These are phyloP conservation scores for Spinus pinus DNA, from an alignment of 2,797 vertebrate genomes.

Conservation along the genomic window DNA sequence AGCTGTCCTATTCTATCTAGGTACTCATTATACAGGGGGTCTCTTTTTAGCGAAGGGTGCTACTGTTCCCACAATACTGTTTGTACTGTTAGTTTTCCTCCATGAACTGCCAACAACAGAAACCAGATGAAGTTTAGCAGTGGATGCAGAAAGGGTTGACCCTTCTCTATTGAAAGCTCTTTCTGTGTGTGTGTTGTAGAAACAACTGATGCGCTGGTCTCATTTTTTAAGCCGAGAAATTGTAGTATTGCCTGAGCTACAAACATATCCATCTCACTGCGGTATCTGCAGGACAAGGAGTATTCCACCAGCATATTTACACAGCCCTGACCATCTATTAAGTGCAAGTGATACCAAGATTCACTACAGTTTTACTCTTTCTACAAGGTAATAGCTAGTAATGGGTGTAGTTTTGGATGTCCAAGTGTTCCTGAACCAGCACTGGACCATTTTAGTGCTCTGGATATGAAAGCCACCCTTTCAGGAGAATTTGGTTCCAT, in stretches of 20 bases:
- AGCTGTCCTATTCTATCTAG: background rate
- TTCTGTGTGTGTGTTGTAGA: background rate
- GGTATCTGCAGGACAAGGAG: background rate
- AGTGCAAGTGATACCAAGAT: background rate
- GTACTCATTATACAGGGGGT: background rate
- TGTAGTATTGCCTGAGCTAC: background rate
- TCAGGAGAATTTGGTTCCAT: conserved; percentile 96
- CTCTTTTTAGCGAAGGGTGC: background rate
- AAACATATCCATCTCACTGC: background rate
- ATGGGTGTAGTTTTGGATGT: conserved; percentile 92
- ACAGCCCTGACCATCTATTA: background rate
- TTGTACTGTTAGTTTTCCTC: background rate
- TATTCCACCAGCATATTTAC: background rate
- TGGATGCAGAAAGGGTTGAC: background rate
- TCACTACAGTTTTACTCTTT: conserved; percentile 73
- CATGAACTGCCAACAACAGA: background rate
- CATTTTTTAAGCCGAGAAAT: background rate
- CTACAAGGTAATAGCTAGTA: conserved; percentile 95
- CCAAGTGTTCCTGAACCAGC: conserved; percentile 92
- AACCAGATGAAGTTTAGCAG: background rate
- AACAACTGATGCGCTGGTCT: background rate
- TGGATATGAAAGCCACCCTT: conserved; percentile 93
- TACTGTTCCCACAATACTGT: background rate
- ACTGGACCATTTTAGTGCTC: conserved; percentile 96
- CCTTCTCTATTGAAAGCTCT: background rate